These are phyloP conservation scores for Idaea biselata DNA, from an alignment of 2,888 invertebrate species.

Conservation along the genomic window DNA sequence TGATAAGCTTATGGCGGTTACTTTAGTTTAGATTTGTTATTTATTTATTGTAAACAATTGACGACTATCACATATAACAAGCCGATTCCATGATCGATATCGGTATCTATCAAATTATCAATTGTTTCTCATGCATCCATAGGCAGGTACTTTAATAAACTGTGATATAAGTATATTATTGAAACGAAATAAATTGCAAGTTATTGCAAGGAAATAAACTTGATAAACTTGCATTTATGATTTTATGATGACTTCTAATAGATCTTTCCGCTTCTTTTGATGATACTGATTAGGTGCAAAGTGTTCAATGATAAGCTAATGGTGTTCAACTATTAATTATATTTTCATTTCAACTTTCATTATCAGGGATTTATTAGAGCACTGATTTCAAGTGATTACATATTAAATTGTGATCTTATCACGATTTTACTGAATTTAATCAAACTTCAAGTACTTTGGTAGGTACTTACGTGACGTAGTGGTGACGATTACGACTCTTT, in stretches of 20 bases:
- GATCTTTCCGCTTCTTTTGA: neutral
- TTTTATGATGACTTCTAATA: neutral
- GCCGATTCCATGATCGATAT: neutral
- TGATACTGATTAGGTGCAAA: neutral
- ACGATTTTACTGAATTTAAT: neutral
- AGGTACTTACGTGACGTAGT: neutral
- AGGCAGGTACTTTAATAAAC: neutral
- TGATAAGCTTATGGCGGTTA: neutral
- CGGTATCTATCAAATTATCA: neutral
- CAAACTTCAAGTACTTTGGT: neutral
- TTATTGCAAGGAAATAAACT: neutral
- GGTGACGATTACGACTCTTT: neutral
- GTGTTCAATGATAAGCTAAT: neutral
- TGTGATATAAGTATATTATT: neutral
- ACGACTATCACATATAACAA: neutral
- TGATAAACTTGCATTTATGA: neutral
- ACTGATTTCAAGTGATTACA: neutral
- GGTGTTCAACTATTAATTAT: neutral
- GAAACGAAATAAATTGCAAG: neutral
- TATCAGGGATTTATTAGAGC: conserved; percentile 1
- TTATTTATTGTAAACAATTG: neutral
- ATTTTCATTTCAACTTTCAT: neutral
- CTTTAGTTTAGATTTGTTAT: neutral
- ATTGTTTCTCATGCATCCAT: neutral
- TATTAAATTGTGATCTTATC: neutral